phyloP scores from a whole-genome alignment of 2,113 vertebrate genomes.

The Laticauda colubrina region DNA sequence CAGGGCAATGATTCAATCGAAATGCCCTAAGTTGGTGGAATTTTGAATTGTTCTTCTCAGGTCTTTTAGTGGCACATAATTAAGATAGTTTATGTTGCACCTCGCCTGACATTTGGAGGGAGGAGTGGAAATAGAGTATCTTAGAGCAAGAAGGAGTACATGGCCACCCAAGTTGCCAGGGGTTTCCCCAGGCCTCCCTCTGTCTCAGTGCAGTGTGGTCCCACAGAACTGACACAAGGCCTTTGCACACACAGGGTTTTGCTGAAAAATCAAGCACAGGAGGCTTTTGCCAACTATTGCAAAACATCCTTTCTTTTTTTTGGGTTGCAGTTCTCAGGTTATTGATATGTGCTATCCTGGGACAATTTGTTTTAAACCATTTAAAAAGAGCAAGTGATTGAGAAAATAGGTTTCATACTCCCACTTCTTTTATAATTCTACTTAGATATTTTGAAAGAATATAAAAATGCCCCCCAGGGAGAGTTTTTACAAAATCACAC shows the following conservation, averaged over 20 bases:
- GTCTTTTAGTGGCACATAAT: constrained; percentile 76
- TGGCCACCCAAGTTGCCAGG: not conserved
- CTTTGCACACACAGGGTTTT: not conserved
- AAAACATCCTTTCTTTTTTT: not conserved
- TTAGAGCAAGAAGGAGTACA: not conserved
- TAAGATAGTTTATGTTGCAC: constrained; percentile 77
- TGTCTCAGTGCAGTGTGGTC: not conserved
- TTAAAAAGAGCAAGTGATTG: not conserved
- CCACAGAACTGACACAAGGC: not conserved
- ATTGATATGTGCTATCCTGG: not conserved
- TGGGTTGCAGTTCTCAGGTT: not conserved
- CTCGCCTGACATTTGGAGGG: constrained; percentile 63
- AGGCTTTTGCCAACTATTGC: not conserved
- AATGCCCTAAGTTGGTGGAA: constrained; percentile 79
- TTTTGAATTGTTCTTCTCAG: constrained; percentile 76
- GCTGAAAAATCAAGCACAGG: not conserved
- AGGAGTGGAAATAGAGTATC: not conserved
- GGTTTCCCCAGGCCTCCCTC: not conserved
- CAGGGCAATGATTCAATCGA: constrained; percentile 83
- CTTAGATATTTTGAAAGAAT: not conserved
- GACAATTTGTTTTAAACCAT: not conserved
- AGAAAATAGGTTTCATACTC: not conserved
- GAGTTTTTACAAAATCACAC: not conserved
- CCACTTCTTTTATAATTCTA: not conserved
- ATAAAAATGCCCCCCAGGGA: not conserved